Evolutionary conservation across 2,113 vertebrate species (phyloP).

Genomic region (Machaerirhynchus nigripectus): DNA sequence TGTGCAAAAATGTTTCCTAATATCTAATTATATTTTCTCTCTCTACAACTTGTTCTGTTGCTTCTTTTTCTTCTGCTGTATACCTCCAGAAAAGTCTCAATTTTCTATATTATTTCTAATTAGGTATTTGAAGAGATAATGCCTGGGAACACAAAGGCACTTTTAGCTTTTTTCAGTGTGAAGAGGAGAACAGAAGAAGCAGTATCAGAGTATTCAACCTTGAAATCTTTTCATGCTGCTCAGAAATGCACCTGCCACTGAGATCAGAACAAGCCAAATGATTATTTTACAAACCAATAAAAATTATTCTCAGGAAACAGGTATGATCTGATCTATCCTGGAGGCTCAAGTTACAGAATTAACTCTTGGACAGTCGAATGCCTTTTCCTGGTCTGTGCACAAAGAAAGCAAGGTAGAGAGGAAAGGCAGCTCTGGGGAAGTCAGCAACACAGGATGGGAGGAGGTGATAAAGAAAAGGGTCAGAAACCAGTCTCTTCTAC

Average conservation of each 20-base stretch:
- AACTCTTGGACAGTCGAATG: not conserved
- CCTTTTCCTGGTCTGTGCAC: not conserved
- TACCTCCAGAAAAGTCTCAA: not conserved
- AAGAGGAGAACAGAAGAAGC: not conserved
- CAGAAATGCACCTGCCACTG: not conserved
- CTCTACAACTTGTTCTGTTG: not conserved
- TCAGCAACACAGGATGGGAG: not conserved
- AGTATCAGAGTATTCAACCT: not conserved
- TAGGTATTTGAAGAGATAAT: not conserved
- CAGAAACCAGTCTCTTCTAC: not conserved
- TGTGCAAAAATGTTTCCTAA: conserved; percentile 42
- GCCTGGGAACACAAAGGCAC: not conserved
- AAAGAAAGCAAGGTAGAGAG: not conserved
- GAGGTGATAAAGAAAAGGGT: not conserved
- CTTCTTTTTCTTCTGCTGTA: not conserved
- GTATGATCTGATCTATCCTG: not conserved
- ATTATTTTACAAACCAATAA: not conserved
- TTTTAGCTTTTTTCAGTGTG: not conserved
- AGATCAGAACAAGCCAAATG: not conserved
- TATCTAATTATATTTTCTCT: conserved; percentile 11
- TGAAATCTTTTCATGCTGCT: not conserved
- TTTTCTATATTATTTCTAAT: not conserved
- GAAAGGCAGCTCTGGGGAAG: not conserved
- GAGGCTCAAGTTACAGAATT: not conserved
- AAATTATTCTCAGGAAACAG: not conserved